These are phyloP conservation scores for Arenaria interpres DNA, from an alignment of 2,113 vertebrate genomes.

Conservation along the genomic window DNA sequence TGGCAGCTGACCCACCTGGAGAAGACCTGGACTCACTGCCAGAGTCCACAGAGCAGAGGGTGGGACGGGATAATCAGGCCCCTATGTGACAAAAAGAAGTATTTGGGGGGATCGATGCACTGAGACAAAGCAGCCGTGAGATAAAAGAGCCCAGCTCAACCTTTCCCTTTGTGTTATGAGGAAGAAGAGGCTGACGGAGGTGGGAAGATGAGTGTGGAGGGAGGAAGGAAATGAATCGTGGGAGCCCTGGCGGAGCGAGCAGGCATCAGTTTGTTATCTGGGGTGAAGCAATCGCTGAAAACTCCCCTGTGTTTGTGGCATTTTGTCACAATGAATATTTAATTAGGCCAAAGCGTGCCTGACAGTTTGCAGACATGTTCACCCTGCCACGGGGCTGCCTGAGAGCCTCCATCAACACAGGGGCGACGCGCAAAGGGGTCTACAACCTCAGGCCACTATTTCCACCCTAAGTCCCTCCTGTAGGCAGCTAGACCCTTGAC, in stretches of 20 bases:
- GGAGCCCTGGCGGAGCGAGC: accelerated
- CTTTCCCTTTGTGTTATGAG: not conserved
- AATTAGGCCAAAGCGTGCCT: not conserved
- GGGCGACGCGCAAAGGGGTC: not conserved
- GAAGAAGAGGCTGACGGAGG: not conserved
- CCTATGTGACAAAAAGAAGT: accelerated
- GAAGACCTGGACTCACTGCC: not conserved
- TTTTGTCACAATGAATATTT: slow-evolving; percentile 56
- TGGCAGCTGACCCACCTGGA: not conserved
- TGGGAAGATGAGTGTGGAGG: not conserved
- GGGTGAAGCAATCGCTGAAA: not conserved
- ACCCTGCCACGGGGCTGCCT: not conserved
- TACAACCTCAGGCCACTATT: not conserved
- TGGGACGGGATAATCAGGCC: not conserved
- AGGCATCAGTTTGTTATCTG: not conserved
- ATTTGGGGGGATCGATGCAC: not conserved
- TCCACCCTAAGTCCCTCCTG: not conserved
- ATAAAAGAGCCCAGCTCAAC: not conserved
- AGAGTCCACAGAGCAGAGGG: not conserved
- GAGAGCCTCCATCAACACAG: not conserved
- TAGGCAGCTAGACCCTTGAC: not conserved
- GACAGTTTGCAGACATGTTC: not conserved
- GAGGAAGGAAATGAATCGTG: accelerated
- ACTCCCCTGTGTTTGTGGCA: not conserved
- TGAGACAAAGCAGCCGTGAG: not conserved